Conservation (phyloP, 1,140 invertebrate species). For the Musca vetustissima region DNA sequence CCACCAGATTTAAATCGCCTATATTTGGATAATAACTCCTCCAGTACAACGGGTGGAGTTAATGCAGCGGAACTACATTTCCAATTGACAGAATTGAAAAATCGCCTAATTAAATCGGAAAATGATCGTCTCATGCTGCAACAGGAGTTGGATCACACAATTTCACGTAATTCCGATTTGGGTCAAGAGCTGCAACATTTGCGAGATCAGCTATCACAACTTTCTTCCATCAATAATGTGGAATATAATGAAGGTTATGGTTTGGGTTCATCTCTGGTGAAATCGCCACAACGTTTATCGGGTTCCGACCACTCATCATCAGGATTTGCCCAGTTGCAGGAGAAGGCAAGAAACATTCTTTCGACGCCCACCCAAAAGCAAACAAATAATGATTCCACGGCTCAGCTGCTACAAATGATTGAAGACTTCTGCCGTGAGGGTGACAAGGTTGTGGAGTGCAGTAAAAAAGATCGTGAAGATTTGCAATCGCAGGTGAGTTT, state of each 20-base stretch:
- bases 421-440: slow-evolving; percentile 65
- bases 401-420: slow-evolving; percentile 60
- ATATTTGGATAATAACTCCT: slow-evolving; percentile 24
- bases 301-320: slow-evolving; percentile 36
- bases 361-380: slow-evolving; percentile 48
- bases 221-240: slow-evolving; percentile 59
- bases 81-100: slow-evolving; percentile 57
- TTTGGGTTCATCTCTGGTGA: slow-evolving; percentile 32
- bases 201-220: slow-evolving; percentile 58
- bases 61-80: slow-evolving; percentile 50
- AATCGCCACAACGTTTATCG: slow-evolving; percentile 35
- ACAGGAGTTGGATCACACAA: slow-evolving; percentile 59
- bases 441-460: slow-evolving; percentile 65
- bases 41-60: neutral
- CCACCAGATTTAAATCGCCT: slow-evolving; percentile 45
- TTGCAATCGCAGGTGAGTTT: slow-evolving; percentile 69
- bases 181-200: slow-evolving; percentile 60
- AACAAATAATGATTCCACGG: slow-evolving; percentile 53
- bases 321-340: slow-evolving; percentile 54
- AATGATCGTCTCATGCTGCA: slow-evolving; percentile 61
- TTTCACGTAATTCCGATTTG: slow-evolving; percentile 60
- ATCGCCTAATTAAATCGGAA: slow-evolving; percentile 57
- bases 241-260: slow-evolving; percentile 64
- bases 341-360: slow-evolving; percentile 59
- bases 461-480: slow-evolving; percentile 69